Percentiles rank a stretch among this genome's conserved stretches.
phyloP scores from a whole-genome alignment of 2,888 invertebrate species.

The Pollenia angustigena region DNA sequence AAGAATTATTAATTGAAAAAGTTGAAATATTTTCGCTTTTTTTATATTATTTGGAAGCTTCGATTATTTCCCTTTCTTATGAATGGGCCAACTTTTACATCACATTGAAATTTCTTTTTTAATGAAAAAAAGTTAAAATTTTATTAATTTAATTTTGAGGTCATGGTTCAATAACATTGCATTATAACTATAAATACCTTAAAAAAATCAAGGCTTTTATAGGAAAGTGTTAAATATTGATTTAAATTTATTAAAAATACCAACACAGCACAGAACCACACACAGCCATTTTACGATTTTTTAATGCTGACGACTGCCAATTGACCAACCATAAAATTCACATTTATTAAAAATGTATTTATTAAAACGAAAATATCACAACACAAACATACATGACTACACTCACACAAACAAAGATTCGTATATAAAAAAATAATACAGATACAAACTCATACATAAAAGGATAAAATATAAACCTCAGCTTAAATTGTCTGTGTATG shows the following conservation, averaged over 20 bases:
- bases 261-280: neutral
- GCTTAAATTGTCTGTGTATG: slow-evolving; percentile 67
- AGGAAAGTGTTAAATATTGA: slow-evolving; percentile 54
- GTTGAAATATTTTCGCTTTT: too few relatives aligned
- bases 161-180: slow-evolving; percentile 39
- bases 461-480: slow-evolving; percentile 58
- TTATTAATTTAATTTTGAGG: slow-evolving; percentile 32
- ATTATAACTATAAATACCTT: slow-evolving; percentile 13
- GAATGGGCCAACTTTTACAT: too few relatives aligned
- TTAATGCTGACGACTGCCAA: slow-evolving; percentile 34
- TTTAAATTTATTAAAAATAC: slow-evolving; percentile 23
- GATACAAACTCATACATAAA: slow-evolving; percentile 20
- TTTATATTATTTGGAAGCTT: too few relatives aligned
- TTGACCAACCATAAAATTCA: slow-evolving; percentile 33
- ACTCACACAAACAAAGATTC: neutral
- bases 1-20: too few relatives aligned
- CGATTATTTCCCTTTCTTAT: too few relatives aligned
- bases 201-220: slow-evolving; percentile 13
- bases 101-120: neutral
- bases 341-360: slow-evolving; percentile 58
- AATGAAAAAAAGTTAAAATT: neutral
- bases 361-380: slow-evolving; percentile 46
- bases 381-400: neutral
- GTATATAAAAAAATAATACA: neutral
- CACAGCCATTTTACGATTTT: neutral